Conservation (phyloP, 2,113 vertebrate genomes). For the Hyperoodon ampullatus region DNA sequence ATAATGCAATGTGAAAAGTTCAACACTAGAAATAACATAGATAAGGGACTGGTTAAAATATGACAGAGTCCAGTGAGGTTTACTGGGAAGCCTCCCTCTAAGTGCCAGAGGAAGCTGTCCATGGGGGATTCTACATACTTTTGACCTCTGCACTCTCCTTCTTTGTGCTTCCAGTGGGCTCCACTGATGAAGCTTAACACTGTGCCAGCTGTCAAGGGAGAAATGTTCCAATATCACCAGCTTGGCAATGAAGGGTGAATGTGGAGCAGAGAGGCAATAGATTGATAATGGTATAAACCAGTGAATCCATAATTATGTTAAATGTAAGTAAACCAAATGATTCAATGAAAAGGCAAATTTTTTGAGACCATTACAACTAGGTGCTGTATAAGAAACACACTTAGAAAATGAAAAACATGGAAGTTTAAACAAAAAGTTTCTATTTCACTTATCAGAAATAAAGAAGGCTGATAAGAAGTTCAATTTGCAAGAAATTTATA, state of each 20-base stretch:
- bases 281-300: neutral
- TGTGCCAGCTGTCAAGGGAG: neutral
- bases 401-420: neutral
- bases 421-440: neutral
- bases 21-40: neutral
- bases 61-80: neutral
- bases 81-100: neutral
- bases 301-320: neutral
- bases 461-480: neutral
- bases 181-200: neutral
- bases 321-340: neutral
- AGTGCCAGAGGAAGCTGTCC: neutral
- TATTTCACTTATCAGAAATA: conserved; percentile 12
- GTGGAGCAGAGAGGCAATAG: neutral
- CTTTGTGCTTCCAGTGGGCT: neutral
- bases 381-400: neutral
- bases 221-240: neutral
- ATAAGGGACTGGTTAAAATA: neutral
- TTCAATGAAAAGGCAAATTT: neutral
- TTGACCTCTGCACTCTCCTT: neutral
- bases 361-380: neutral
- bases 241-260: neutral
- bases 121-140: neutral
- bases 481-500: neutral
- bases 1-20: conserved; percentile 1